phyloP scores from a whole-genome alignment of 2,888 invertebrate genomes.

The Acrobeloides nanus region DNA sequence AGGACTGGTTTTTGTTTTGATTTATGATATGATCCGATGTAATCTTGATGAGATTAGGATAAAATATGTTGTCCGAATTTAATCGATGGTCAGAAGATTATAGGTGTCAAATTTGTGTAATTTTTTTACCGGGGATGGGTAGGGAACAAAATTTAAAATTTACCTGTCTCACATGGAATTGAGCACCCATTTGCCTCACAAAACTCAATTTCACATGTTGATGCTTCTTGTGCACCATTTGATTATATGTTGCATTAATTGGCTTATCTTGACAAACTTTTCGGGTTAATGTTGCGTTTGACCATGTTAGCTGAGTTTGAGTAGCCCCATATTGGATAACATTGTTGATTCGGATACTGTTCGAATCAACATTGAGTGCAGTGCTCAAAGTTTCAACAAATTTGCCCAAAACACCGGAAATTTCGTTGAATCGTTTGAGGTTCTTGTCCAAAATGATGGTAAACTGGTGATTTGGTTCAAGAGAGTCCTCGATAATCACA shows the following conservation, averaged over 20 bases:
- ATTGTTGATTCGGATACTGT: constrained; percentile 11
- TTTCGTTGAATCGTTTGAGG: constrained; percentile 12
- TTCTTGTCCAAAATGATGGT: constrained; percentile 16
- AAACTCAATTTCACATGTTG: constrained; percentile 33
- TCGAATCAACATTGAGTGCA: constrained; percentile 10
- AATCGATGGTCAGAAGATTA: no score
- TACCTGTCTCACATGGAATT: constrained; percentile 35
- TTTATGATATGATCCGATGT: no score
- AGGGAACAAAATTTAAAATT: constrained; percentile 57
- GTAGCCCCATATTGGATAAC: constrained; percentile 10
- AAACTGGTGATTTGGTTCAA: constrained; percentile 18
- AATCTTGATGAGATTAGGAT: no score
- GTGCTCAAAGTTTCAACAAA: constrained; percentile 19
- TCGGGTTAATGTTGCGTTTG: constrained; percentile 15
- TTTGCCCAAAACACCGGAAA: constrained; percentile 15
- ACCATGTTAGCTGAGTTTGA: constrained; percentile 17
- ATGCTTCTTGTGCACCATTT: constrained; percentile 30
- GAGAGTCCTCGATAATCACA: constrained; percentile 19
- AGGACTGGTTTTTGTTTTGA: no score
- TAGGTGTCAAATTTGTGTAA: no score
- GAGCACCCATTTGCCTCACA: constrained; percentile 33
- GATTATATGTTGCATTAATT: constrained; percentile 27
- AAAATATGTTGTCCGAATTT: no score
- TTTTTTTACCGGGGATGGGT: no score
- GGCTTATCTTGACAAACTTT: constrained; percentile 28